Conservation (phyloP, 2,113 vertebrate species). For the Acinonyx jubatus region DNA sequence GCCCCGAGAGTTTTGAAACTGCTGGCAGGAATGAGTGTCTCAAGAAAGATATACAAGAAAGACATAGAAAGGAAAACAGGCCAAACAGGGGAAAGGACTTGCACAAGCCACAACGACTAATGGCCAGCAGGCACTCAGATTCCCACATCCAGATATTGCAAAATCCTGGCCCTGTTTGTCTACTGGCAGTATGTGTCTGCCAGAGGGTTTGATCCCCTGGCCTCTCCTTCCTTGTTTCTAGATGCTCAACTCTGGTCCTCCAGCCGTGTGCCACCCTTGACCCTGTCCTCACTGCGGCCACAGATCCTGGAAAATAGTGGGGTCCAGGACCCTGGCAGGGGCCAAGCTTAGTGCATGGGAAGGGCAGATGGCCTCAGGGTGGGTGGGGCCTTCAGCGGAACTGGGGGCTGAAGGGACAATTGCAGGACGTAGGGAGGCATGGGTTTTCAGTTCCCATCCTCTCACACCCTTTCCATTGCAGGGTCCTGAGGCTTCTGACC, state of each 20-base stretch:
- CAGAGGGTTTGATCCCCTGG: background rate
- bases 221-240: conserved; percentile 45
- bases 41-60: background rate
- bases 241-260: background rate
- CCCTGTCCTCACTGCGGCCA: background rate
- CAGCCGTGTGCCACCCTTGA: no score
- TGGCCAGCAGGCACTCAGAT: background rate
- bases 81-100: background rate
- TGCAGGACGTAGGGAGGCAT: background rate
- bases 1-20: background rate
- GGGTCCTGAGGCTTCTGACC: background rate
- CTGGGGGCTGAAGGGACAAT: background rate
- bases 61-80: background rate
- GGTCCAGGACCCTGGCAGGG: background rate
- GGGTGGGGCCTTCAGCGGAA: no score
- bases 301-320: conserved; percentile 25
- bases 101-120: background rate
- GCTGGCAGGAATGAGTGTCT: background rate
- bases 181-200: background rate
- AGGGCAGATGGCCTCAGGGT: background rate
- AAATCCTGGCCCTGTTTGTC: background rate
- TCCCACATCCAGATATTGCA: background rate
- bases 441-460: background rate
- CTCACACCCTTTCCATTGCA: conserved; percentile 29
- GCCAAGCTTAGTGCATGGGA: background rate